Conservation (phyloP, 2,113 vertebrate genomes). For the Lathamus discolor region DNA sequence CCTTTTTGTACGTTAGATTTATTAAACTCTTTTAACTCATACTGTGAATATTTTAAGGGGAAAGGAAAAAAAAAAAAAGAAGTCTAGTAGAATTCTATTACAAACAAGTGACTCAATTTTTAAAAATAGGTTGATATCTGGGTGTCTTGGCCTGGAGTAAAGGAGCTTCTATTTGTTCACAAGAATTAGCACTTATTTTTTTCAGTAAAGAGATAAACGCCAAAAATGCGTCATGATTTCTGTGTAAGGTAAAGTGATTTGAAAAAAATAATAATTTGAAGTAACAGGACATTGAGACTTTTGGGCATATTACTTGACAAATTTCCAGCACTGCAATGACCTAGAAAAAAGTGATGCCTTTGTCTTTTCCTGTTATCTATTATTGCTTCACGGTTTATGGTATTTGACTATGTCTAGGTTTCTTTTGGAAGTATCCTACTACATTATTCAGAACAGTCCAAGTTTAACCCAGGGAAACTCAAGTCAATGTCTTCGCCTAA, state of each 20-base stretch:
- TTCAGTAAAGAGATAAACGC: neutral
- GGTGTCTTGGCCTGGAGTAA: neutral
- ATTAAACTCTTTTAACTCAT: constrained; percentile 45
- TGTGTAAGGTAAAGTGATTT: neutral
- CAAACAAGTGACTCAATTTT: neutral
- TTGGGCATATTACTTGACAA: neutral
- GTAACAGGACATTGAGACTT: neutral
- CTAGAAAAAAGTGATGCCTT: neutral
- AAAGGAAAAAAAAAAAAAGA: neutral
- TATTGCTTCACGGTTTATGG: neutral
- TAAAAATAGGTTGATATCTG: neutral
- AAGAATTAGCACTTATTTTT: neutral
- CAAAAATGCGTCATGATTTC: neutral
- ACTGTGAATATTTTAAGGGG: constrained; percentile 23
- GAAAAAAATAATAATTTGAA: neutral
- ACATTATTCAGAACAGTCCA: neutral
- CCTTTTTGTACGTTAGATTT: constrained; percentile 36
- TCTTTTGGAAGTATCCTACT: neutral
- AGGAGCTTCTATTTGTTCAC: neutral
- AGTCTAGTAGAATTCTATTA: neutral
- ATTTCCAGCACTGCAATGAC: neutral
- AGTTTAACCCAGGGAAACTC: neutral
- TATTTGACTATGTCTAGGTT: neutral
- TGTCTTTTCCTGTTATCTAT: neutral
- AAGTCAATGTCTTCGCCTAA: neutral